Evolutionary conservation across 2,113 vertebrate species (phyloP), one percentile per base, ranked within the genome.

Genomic region (Ariopsis seemanni): DNA sequence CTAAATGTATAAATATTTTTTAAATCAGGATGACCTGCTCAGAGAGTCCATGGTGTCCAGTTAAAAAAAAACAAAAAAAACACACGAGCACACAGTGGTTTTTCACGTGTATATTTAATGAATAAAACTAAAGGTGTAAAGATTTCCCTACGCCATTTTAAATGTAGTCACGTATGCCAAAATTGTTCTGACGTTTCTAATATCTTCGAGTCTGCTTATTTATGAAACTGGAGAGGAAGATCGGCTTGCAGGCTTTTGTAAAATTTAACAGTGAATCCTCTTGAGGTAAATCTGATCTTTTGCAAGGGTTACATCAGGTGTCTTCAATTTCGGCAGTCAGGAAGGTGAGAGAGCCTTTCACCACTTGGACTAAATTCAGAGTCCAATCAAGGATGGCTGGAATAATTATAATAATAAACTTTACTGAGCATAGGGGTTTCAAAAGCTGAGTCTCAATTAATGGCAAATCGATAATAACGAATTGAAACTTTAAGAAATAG

Each of bases 241-340:
- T 55, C 50, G 1, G 7, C 52, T 79, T 79, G 77, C 52, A 55
- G 52, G 77, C 77, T 27, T 27, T 15, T 79, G 77, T 77, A 77
- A 77, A 52, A 74, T 74, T 74, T 74, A 74, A 22, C 52, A 79
- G 6, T 57, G 74, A 53, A 77, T 77, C 74, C 74, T 7, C 11
- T 15, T 53, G 48, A 77, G 74, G 74, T 77, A 77, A 52, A 57
- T 55, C 77, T 79, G 52, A 79, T 55, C 75, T 78, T 78, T 78
- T 53, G 50, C 25, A n/a, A 72, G 14, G 69, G 48, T 72, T 22
- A 20, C 42, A 74, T 74, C 30, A 48, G 34, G 42, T 74, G 71
- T 74, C 18, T 74, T 22, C 9, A 3, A 22, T 48, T 48, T 42
- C 48, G 42, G 34, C 71, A 48, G 34, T 74, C 34, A 48, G 18